Percentiles rank a stretch among this genome's conserved stretches.
Evolutionary conservation across 2,888 invertebrate genomes (phyloP).

Genomic region (Cremastobaeus sp.): DNA sequence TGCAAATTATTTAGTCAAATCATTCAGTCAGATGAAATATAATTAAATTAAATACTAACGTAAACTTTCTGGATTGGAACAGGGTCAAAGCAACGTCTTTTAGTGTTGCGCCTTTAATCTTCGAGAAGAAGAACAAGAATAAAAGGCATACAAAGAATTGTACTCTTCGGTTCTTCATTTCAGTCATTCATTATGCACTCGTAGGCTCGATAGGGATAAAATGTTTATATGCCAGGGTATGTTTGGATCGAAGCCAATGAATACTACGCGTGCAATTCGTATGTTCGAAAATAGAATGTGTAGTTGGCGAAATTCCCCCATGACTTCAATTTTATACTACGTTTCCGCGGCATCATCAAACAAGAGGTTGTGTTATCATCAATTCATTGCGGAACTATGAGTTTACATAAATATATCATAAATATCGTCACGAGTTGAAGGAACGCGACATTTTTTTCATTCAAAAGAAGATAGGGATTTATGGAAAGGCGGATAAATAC

Average conservation of each 20-base stretch:
- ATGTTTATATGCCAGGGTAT: constrained; percentile 65
- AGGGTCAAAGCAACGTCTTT: too few relatives aligned
- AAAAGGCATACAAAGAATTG: constrained; percentile 25
- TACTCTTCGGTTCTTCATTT: constrained; percentile 15
- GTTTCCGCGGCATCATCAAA: constrained; percentile 25
- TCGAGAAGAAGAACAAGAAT: constrained; percentile 25
- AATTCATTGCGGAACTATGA: neutral
- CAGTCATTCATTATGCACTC: constrained; percentile 52
- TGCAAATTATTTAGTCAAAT: too few relatives aligned
- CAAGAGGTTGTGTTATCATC: constrained; percentile 9
- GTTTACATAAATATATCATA: too few relatives aligned
- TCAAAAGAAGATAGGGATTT: too few relatives aligned
- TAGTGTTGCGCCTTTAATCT: constrained; percentile 14
- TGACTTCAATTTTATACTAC: constrained; percentile 70
- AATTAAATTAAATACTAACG: too few relatives aligned
- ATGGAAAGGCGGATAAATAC: too few relatives aligned
- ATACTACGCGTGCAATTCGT: constrained; percentile 76
- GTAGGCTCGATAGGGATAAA: constrained; percentile 63
- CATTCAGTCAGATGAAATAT: too few relatives aligned
- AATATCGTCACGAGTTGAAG: too few relatives aligned
- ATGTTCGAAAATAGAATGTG: constrained; percentile 74
- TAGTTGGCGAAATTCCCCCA: constrained; percentile 74
- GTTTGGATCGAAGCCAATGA: constrained; percentile 74
- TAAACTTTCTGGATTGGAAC: too few relatives aligned
- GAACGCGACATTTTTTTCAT: too few relatives aligned